Conservation (phyloP, 2,888 invertebrate genomes). For the Dicyrtoma fusca region DNA sequence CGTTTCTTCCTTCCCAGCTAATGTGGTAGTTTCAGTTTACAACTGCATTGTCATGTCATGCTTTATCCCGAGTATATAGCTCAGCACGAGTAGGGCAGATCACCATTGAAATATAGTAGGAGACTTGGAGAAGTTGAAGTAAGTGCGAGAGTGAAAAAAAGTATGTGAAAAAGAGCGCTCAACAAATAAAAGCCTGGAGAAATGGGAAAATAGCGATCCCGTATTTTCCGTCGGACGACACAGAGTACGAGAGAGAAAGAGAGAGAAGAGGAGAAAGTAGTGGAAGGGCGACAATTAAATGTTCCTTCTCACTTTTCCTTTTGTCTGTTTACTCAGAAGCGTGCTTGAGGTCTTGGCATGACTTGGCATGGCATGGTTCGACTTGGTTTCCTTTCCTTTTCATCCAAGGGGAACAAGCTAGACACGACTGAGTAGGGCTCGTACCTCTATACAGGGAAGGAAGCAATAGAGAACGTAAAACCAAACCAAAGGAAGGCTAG, state of each 20-base stretch:
- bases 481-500: conserved; percentile 11
- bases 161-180: conserved; percentile 6
- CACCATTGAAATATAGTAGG: conserved; percentile 6
- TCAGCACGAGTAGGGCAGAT: neutral
- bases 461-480: conserved; percentile 3
- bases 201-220: neutral
- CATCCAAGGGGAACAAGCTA: no score
- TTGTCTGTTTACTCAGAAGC: conserved; percentile 31
- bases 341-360: neutral
- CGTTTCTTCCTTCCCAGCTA: no score
- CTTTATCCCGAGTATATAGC: no score
- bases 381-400: neutral
- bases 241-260: neutral
- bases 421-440: no score
- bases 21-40: no score
- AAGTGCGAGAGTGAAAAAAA: conserved; percentile 36
- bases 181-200: conserved; percentile 18
- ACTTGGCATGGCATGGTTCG: conserved; percentile 1
- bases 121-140: conserved; percentile 26
- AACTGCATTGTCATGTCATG: no score
- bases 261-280: neutral
- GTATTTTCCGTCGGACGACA: neutral
- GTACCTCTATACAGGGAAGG: neutral
- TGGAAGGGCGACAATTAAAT: conserved; percentile 32
- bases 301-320: conserved; percentile 32